Evolutionary conservation across 2,888 invertebrate species (phyloP).

Genomic region (Agrochola circellaris): DNA sequence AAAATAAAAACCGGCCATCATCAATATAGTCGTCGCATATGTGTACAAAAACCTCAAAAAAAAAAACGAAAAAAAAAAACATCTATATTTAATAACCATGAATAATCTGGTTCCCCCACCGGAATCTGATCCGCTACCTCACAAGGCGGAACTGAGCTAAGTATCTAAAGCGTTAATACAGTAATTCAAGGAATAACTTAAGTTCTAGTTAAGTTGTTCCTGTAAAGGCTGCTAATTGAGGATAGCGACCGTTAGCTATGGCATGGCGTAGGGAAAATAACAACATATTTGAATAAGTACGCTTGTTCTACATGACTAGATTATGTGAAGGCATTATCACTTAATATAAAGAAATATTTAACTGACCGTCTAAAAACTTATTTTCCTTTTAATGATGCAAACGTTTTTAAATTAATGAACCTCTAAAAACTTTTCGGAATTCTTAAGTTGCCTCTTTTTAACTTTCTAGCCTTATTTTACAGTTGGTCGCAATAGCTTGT

Average conservation of each 20-base stretch:
- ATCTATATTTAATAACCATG: not conserved
- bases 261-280: conserved; percentile 6
- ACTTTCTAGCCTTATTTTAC: not conserved
- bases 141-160: conserved; percentile 19
- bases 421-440: too few species aligned
- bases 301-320: conserved; percentile 11
- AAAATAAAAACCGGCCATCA: too few species aligned
- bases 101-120: conserved; percentile 7
- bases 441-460: not conserved
- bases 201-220: conserved; percentile 23
- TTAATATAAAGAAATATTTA: not conserved
- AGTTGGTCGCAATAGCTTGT: too few species aligned
- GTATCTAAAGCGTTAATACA: conserved; percentile 8
- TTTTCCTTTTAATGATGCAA: too few species aligned
- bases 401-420: too few species aligned
- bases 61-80: too few species aligned
- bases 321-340: not conserved
- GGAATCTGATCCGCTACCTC: conserved; percentile 34
- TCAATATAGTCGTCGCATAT: too few species aligned
- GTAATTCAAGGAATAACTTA: conserved; percentile 45
- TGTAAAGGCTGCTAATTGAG: conserved; percentile 51
- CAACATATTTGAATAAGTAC: conserved; percentile 12
- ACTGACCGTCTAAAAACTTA: not conserved
- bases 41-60: too few species aligned
- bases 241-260: conserved; percentile 47